Base-by-base conservation (phyloP, 1,140 invertebrate genomes). In the Pinna nobilis region DNA sequence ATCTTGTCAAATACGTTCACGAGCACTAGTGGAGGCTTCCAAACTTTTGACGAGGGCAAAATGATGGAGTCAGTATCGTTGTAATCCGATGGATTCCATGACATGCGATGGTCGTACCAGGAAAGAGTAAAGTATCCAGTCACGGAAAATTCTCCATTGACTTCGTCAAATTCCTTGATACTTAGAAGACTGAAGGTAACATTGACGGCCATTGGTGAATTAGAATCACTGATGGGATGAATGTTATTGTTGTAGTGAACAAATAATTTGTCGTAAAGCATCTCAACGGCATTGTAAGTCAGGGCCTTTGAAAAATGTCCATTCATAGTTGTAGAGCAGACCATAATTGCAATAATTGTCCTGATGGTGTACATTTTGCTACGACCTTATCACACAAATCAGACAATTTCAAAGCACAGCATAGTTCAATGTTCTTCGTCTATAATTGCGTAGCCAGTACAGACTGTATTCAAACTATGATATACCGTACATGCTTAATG, bases 101-200 rank as follows among this genome's bases (percentile, higher is more conserved):
- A 15, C 11, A 75, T 15, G 18, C 73, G 60, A 30, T 28, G n/a
- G 30, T 75, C 73, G 2, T 28, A 13, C 73, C 73, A 75, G 11
- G 25, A 41, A 13, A 68, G 41, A 28, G 53, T 65, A n/a, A 70
- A 59, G 4, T 65, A 68, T 2, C 66, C 59, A 9, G 63, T 65
- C 15, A 75, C 50, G 4, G 73, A 41, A 59, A 75, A 70, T 50
- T 75, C 70, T 1, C 73, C 73, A 32, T 41, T 75, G 1, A 75
- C 73, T 59, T 75, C 73, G 32, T 75, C 67, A 53, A 74, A 74
- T 32, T 75, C 66, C 41, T 59, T 64, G n/a, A 75, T 70, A 32
- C 66, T 55, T 4, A 75, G 66, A 5, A 75, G 41, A 51, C 39
- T 57, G 59, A 70, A 75, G 6, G 73, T 70, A 9, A 50, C n/a